Conservation (phyloP, 2,113 vertebrate species). For the Aegithalos caudatus region DNA sequence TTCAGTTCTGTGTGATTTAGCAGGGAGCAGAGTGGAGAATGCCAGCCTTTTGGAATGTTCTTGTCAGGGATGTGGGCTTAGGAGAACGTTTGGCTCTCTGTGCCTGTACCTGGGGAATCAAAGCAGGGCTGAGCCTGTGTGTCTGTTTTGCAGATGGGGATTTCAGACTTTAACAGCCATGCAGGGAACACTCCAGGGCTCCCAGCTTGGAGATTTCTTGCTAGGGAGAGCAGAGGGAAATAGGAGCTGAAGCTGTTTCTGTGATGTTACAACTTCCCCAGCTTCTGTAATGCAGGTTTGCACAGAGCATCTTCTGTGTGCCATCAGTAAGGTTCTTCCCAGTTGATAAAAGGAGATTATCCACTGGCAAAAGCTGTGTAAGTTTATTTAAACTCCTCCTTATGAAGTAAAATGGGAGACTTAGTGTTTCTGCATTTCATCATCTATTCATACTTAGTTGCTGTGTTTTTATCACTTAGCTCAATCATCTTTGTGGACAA, state of each 20-base stretch:
- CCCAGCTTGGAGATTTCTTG: background rate
- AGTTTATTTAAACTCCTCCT: background rate
- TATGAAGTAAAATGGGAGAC: background rate
- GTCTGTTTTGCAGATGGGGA: background rate
- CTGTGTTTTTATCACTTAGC: background rate
- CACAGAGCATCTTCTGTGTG: background rate
- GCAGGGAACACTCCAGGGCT: background rate
- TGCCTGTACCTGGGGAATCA: background rate
- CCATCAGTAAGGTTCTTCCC: background rate
- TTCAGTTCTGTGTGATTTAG: background rate
- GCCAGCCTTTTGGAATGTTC: background rate
- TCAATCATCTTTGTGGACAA: background rate
- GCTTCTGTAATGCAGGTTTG: background rate
- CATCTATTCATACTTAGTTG: background rate
- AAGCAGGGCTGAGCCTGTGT: background rate
- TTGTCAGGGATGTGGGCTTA: background rate
- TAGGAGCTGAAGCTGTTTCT: rapidly evolving
- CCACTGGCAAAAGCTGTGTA: background rate
- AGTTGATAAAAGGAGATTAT: background rate
- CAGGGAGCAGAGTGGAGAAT: background rate
- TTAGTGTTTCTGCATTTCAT: background rate
- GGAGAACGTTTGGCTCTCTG: background rate
- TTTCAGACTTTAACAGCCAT: background rate
- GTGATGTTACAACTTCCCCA: background rate
- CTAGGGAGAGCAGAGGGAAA: background rate